These are phyloP conservation scores for Eulemur rubriventer DNA, from an alignment of 2,797 vertebrate genomes.

Conservation along the genomic window DNA sequence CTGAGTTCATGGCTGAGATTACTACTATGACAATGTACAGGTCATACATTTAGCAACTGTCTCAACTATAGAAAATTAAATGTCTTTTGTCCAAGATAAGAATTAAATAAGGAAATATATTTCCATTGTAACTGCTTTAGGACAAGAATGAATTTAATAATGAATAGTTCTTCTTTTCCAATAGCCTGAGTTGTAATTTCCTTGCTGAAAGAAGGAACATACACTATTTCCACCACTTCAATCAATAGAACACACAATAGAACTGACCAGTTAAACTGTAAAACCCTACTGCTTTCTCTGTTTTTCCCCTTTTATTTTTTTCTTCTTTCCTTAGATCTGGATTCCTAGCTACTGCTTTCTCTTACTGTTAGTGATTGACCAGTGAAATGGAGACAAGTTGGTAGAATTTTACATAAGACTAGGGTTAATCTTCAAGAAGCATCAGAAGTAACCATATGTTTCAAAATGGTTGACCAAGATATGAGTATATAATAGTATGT, in stretches of 20 bases:
- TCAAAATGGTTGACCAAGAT: not conserved
- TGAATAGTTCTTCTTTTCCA: not conserved
- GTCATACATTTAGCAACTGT: not conserved
- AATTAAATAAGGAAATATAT: slow-evolving; percentile 34
- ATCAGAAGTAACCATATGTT: not conserved
- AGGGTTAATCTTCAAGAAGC: not conserved
- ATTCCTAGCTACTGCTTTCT: not conserved
- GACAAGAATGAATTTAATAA: slow-evolving; percentile 33
- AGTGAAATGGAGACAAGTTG: not conserved
- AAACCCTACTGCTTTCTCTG: not conserved
- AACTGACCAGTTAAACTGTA: not conserved
- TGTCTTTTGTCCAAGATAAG: not conserved
- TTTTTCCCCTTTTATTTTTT: too few species aligned
- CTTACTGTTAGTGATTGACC: not conserved
- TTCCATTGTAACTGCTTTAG: not conserved
- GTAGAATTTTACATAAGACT: slow-evolving; percentile 21
- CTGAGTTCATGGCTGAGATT: not conserved
- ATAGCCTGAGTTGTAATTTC: not conserved
- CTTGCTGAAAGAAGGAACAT: not conserved
- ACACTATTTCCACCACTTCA: not conserved
- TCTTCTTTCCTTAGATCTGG: too few species aligned
- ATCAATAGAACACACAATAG: not conserved
- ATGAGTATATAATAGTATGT: not conserved
- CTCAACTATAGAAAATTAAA: not conserved
- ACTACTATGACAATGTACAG: not conserved